Evolutionary conservation across 2,113 vertebrate genomes (phyloP), one percentile per base, ranked within the genome.

Genomic region (Stigmatopora nigra): DNA sequence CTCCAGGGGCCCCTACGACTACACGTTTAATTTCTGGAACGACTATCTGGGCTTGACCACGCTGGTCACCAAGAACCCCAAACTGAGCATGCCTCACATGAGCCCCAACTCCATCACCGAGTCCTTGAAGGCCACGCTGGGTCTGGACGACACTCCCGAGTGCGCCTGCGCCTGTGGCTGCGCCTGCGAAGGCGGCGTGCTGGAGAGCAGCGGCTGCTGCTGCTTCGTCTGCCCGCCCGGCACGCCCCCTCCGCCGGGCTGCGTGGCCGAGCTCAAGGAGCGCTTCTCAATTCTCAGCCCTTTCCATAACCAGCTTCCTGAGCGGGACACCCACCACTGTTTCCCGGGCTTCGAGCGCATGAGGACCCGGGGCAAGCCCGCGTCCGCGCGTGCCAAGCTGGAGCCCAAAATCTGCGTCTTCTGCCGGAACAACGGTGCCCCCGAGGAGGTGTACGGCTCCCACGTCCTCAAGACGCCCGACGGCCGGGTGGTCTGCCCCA

Each of bases 1-100:
- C 48, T 81, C 91, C 80, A 88, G 91, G 78, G 76, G 70, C 73
- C 84, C 91, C 2, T 92, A 90, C 31, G 91, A 92, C 80, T 91
- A 92, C 58, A 92, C 91, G n/a, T 93, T 93, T 64, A 91, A 92
- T 89, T 92, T 91, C 79, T 92, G 91, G 92, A 92, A 92, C 86
- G 92, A 93, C 87, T 93, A 93, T 75, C 85, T 91, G 49, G 90
- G 92, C 17, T 89, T 93, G 67, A 91, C 89, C 55, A 91, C 89
- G 69, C 62, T 91, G 83, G 90, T 90, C 7, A 90, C 88, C 64
- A 89, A 91, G 81, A 90, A 82, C 63, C 87, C 86, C 53, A 88
- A 86, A 68, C 87, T 88, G 65, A 85, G 78, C 71, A 75, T 85
- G 74, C 87, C 88, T 17, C 85, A 84, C 35, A 60, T 38, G 72